Base-by-base conservation (phyloP, 2,113 vertebrate genomes). In the Callipepla californica region DNA sequence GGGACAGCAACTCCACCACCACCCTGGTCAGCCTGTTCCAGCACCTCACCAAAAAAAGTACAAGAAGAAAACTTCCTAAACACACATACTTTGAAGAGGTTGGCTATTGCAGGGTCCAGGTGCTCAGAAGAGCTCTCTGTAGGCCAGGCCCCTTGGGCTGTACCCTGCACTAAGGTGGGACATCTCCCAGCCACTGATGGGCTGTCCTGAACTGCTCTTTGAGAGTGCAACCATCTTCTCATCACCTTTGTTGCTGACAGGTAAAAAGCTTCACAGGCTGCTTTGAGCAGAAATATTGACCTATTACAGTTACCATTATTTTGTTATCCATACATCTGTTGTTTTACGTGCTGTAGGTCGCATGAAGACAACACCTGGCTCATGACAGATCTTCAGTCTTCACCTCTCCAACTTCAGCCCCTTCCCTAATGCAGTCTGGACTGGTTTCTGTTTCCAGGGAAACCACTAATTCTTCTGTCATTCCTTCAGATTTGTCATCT, bases 361-460 rank as follows among this genome's bases (percentile, higher is more conserved):
- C 21, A 34, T 51, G 50, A 36, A 85, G 57, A 38, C 47, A 79
- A 48, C 2, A 16, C 44, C 78, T 40, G 53, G 23, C 42, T 85
- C 0, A 0, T 67, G 75, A 59, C 67, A 87, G 19, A 55, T 85
- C 67, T 84, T 53, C 30, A 45, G 30, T 73, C 70, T 92, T 91
- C 87, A 81, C 48, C 70, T 69, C 74, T 81, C 69, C 73, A 85
- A 4, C 9, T 59, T 22, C 53, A 82, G 48, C 6, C 36, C 55
- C 40, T 34, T 34, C 36, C 48, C 66, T 73, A 92, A 65, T 53
- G 9, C 14, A 62, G 48, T 38, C 45, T 80, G 72, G 87, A 91
- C 74, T 51, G 80, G 17, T 79, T 84, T 90, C 74, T 36, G 87
- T 93, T 92, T 91, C 89, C 91, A 89, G 45, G 89, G 84, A 38